These are phyloP conservation scores for Daktulosphaira vitifoliae DNA, from an alignment of 1,140 invertebrate species.

Conservation along the genomic window DNA sequence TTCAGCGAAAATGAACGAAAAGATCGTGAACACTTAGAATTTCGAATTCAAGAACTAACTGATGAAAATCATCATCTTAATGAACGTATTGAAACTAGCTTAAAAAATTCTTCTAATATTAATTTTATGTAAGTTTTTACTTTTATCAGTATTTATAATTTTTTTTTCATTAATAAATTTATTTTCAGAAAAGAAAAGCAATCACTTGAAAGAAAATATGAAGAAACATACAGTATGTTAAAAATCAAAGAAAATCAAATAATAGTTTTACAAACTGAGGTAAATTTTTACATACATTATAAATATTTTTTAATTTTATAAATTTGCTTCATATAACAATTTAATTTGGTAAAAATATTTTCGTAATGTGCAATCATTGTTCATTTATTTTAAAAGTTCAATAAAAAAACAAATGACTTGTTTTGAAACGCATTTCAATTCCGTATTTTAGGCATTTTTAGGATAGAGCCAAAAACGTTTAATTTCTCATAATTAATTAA, in stretches of 20 bases:
- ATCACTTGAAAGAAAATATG: conserved; percentile 12
- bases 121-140: background rate
- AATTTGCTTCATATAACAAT: too few relatives aligned
- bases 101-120: background rate
- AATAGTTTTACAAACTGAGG: conserved; percentile 23
- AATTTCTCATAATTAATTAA: too few relatives aligned
- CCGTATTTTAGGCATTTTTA: too few relatives aligned
- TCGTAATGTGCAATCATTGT: too few relatives aligned
- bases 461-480: too few relatives aligned
- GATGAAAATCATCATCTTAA: conserved; percentile 27
- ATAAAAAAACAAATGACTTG: too few relatives aligned
- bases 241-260: conserved; percentile 31
- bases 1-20: background rate
- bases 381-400: too few relatives aligned
- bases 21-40: conserved; percentile 12
- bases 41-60: conserved; percentile 21
- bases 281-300: too few relatives aligned
- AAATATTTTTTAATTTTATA: too few relatives aligned
- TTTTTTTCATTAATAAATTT: background rate
- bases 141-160: background rate
- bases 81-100: conserved; percentile 2
- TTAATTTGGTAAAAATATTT: too few relatives aligned
- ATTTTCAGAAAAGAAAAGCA: conserved; percentile 8
- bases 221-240: conserved; percentile 21
- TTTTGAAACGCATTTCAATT: too few relatives aligned